Base-by-base conservation (phyloP, 2,797 vertebrate genomes). In the Aplochiton taeniatus region DNA sequence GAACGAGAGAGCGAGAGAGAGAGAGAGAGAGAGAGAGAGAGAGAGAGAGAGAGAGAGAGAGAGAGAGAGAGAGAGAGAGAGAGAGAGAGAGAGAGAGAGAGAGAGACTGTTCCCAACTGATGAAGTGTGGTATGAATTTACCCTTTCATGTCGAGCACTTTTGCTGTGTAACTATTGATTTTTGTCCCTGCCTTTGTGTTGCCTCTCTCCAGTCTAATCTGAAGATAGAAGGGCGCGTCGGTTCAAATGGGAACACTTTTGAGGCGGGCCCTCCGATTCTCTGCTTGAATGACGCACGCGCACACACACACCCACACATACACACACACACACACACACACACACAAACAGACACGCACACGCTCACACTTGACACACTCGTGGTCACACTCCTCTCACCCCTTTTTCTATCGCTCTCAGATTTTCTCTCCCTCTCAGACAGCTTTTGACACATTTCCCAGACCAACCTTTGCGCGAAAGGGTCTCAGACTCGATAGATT, bases 151-250 rank as follows among this genome's bases (percentile, higher is more conserved):
- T 90, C 31, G 78, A 90, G 84, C 83, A 90, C 88, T 87, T 91
- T 87, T 88, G 85, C 87, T 87, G 85, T 90, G 87, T 84, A 85
- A 85, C 85, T 91, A 91, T 92, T 90, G 89, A 93, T 93, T 92
- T 91, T 86, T 83, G 63, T 70, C 70, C 71, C 65, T 68, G 77
- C 82, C 73, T 88, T 87, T 89, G 83, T 90, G 79, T 76, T 85
- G 79, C 68, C 11, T 63, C 76, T 77, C 80, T 75, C 69, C 80
- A 75, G 78, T 77, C 80, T 72, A 85, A 88, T 85, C 78, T 88
- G 79, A 83, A 85, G 87, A 89, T 81, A 81, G 86, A 87, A 82
- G 85, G 79, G 80, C 75, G 70, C 62, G 63, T 67, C 55, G 42
- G 88, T 90, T 93, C 87, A 91, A 91, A 90, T 80, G 76, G 73